Evolutionary conservation across 2,888 invertebrate genomes (phyloP).

Genomic region (Apeira syringaria): DNA sequence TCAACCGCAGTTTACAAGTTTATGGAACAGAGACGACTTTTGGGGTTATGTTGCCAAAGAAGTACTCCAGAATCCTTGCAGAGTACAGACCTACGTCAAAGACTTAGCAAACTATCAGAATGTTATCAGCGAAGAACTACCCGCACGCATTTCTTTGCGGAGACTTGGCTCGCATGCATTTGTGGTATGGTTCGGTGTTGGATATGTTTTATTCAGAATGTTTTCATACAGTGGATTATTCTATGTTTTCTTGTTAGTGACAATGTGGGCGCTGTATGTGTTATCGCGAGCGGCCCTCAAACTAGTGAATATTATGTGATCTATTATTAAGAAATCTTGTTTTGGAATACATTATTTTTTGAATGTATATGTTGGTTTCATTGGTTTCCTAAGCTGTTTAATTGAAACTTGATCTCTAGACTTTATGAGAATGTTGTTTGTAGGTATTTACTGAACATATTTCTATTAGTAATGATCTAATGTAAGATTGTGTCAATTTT

Average conservation of each 20-base stretch:
- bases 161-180: slow-evolving; percentile 86
- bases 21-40: slow-evolving; percentile 86
- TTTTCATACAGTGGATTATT: slow-evolving; percentile 79
- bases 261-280: slow-evolving; percentile 75
- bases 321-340: slow-evolving; percentile 19
- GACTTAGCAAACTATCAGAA: slow-evolving; percentile 80
- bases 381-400: too few relatives aligned
- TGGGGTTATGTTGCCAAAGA: slow-evolving; percentile 85
- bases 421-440: too few relatives aligned
- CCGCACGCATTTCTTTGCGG: slow-evolving; percentile 87
- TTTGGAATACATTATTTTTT: slow-evolving; percentile 38
- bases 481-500: too few relatives aligned
- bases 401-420: too few relatives aligned
- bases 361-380: too few relatives aligned
- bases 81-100: slow-evolving; percentile 85
- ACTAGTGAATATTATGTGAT: slow-evolving; percentile 53
- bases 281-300: slow-evolving; percentile 72
- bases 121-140: slow-evolving; percentile 81
- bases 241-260: slow-evolving; percentile 70
- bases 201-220: slow-evolving; percentile 76
- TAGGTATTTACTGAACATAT: too few relatives aligned
- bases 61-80: slow-evolving; percentile 85
- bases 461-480: too few relatives aligned
- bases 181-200: slow-evolving; percentile 78
- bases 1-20: slow-evolving; percentile 83